These are phyloP conservation scores for Chelonus insularis DNA, from an alignment of 1,140 invertebrate species.

Conservation along the genomic window DNA sequence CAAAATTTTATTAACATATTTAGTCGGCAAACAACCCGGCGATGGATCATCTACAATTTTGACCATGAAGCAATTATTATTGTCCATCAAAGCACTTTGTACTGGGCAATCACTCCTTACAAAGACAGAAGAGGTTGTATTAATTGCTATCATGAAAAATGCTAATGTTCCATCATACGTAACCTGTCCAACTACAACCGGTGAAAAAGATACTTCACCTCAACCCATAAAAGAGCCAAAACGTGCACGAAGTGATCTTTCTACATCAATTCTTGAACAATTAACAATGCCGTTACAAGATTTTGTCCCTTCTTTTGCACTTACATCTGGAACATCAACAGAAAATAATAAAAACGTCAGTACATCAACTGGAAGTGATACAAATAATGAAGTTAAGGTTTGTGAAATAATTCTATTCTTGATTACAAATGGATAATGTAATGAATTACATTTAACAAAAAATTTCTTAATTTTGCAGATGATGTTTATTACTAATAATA, in stretches of 20 bases:
- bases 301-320: constrained; percentile 42
- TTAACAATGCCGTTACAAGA: constrained; percentile 67
- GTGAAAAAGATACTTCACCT: constrained; percentile 62
- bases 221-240: constrained; percentile 63
- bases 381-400: constrained; percentile 49
- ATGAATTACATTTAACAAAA: neutral
- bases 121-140: constrained; percentile 64
- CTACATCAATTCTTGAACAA: constrained; percentile 68
- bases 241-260: constrained; percentile 65
- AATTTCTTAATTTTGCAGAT: constrained; percentile 43
- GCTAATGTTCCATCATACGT: constrained; percentile 66
- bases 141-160: constrained; percentile 70
- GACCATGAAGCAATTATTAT: constrained; percentile 62
- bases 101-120: constrained; percentile 63
- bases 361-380: constrained; percentile 38
- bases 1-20: constrained; percentile 63
- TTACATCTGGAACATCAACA: constrained; percentile 35
- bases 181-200: constrained; percentile 56
- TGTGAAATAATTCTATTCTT: too few species aligned
- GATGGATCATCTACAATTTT: constrained; percentile 48
- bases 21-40: constrained; percentile 61
- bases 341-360: constrained; percentile 43
- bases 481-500: constrained; percentile 60
- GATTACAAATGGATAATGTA: neutral
- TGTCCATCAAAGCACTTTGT: constrained; percentile 66